Evolutionary conservation across 2,113 vertebrate genomes (phyloP), one percentile per base, ranked within the genome.

Genomic region (Chaetura pelagica): DNA sequence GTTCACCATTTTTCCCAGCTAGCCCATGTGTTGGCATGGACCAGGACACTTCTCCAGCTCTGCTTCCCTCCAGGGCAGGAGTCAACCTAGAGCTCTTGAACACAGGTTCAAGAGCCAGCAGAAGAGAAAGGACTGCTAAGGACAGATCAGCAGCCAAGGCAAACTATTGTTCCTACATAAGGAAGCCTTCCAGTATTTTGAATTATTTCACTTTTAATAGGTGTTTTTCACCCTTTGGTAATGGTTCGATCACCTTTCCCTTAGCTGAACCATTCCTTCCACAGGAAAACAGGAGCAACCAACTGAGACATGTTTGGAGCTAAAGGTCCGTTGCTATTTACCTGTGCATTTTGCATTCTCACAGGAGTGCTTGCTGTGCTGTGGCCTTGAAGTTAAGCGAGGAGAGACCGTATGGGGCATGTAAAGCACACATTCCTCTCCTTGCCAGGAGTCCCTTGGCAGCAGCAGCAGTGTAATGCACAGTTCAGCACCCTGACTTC

Each of bases 211-310:
- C 35, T 87, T 90, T 68, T 55, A 72, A 66, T 55, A 90, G 86
- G 62, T 79, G 54, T 46, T 94, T 93, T 75, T 48, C 4, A 19
- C 29, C 21, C 69, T 84, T 52, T 49, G 40, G 75, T 90, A 90
- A 54, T 24, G 17, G 69, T 84, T 94, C 86, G 73, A 30, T 78
- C 58, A 86, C 73, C 69, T 92, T 93, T 93, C 61, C 69, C 66
- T 76, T 32, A 84, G 80, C 62, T 90, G 88, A 92, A 81, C 23
- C 30, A 32, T 40, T 91, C 64, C 48, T 44, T 34, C 4, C 2
- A 76, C 79, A 57, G 66, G 67, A 79, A 96, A 87, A 90, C 73
- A 84, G 73, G 61, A 84, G 64, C 90, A 93, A 64, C 69, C 83
- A 82, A 92, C 44, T 4, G 2, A 78, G 83, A 79, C 90, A 0